phyloP scores from a whole-genome alignment of 2,113 vertebrate species.

The Myxocyprinus asiaticus region DNA sequence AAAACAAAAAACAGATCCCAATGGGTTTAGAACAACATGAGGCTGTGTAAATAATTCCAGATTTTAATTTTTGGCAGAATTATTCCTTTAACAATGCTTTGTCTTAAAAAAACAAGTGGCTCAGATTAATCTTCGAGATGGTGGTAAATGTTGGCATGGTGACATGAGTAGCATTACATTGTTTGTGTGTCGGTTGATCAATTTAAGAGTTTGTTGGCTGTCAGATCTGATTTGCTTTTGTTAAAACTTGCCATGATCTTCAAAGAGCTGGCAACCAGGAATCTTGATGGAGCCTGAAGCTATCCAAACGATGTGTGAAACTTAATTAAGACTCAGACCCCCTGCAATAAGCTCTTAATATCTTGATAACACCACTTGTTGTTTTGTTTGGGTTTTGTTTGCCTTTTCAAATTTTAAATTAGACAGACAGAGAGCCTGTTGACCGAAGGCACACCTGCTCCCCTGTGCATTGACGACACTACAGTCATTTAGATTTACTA shows the following conservation, averaged over 20 bases:
- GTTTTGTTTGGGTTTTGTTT: conserved; percentile 6
- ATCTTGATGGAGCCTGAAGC: conserved; percentile 18
- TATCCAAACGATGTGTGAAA: conserved; percentile 32
- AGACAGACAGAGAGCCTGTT: neutral
- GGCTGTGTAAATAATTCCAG: too few relatives aligned
- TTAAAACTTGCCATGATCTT: conserved; percentile 17
- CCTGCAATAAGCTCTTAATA: conserved; percentile 12
- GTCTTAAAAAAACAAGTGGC: neutral
- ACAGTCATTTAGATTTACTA: conserved; percentile 27
- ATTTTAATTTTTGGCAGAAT: too few relatives aligned
- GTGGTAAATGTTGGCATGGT: neutral
- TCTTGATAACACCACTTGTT: conserved; percentile 20
- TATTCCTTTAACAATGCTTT: neutral
- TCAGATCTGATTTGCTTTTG: conserved; percentile 23
- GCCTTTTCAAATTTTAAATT: neutral
- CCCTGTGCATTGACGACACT: conserved; percentile 6
- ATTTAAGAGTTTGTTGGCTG: conserved; percentile 4
- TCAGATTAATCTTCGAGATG: too few relatives aligned
- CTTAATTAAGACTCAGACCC: conserved; percentile 31
- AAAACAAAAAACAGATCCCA: too few relatives aligned
- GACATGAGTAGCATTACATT: neutral
- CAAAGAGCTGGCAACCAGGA: conserved; percentile 14
- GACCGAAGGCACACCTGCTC: conserved; percentile 15
- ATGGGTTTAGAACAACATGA: too few relatives aligned
- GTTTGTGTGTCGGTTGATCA: conserved; percentile 1